Base-by-base conservation (phyloP, 1,140 invertebrate species). In the Drosophila pallidifrons region DNA sequence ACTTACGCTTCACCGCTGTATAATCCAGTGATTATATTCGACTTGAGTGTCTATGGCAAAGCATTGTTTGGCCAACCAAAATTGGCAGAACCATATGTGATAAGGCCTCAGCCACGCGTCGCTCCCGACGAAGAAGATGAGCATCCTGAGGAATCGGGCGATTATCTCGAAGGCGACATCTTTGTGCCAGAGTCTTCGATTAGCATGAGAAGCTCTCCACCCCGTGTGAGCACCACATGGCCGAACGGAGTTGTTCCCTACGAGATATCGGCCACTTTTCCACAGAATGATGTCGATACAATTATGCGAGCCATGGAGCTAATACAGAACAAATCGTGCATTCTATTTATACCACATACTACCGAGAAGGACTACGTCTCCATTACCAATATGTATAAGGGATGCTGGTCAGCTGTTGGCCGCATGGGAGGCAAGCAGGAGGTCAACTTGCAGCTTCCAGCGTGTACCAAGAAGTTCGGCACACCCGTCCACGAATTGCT, bases 371-470 rank as follows among this genome's bases (percentile, higher is more conserved):
- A 96, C 90, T 96, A 96, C 87, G 91, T 97, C 32, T 83, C 94
- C 2, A 95, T 97, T 35, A 94, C 93, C 1, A 95, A 93, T 58
- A 1, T 11, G 35, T 38, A 93, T 93, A 1, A 94, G 94, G 97
- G 97, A 5, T 98, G 97, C 86, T 97, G 96, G 96, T 96, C 96
- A 1, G 95, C 94, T 60, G 95, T 97, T 1, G 96, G 96, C 1
- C 93, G 94, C 3, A 93, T 95, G 11, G 96, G 96, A 80, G 95
- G 94, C 0, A 81, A 81, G 43, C 87, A 91, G 57, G 94, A 95
- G 68, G 93, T 96, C 0, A 96, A 96, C 88, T 92, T 96, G 1
- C 95, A 96, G 82, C 91, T 92, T 1, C 95, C 95, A 1, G 95
- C 95, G 1, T 97, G 97, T 81, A 91, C 96, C 0, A 92, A 93